These are phyloP conservation scores for Plebejus anna DNA, from an alignment of 2,888 invertebrate genomes.

Conservation along the genomic window DNA sequence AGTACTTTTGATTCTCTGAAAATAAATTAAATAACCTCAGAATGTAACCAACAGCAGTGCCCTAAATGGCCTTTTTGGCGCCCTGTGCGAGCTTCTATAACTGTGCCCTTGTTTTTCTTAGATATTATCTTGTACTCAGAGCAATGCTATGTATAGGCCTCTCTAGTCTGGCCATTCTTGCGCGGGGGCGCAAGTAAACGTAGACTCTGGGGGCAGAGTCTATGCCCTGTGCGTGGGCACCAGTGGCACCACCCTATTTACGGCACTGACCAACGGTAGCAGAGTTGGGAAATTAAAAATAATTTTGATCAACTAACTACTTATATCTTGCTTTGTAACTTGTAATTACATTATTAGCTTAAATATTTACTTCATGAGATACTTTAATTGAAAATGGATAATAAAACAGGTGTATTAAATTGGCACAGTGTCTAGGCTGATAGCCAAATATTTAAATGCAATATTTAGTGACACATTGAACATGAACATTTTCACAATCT, in stretches of 20 bases:
- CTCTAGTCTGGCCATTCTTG: too few species aligned
- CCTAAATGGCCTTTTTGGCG: too few species aligned
- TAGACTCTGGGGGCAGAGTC: too few species aligned
- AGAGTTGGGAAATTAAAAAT: not conserved
- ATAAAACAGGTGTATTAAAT: not conserved
- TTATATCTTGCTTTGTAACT: not conserved
- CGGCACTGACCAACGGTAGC: too few species aligned
- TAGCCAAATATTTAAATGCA: constrained; percentile 1
- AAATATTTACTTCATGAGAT: not conserved
- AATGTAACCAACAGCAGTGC: too few species aligned
- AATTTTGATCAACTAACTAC: not conserved
- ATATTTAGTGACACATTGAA: not conserved
- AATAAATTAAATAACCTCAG: constrained; percentile 27
- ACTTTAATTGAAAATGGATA: constrained; percentile 19
- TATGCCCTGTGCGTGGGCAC: too few species aligned
- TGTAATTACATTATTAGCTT: not conserved
- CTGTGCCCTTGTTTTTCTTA: too few species aligned
- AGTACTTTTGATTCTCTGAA: constrained; percentile 92
- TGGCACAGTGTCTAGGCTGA: not conserved
- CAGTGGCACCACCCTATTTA: too few species aligned
- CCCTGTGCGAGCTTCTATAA: too few species aligned
- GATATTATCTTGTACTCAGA: too few species aligned
- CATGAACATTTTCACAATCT: not conserved
- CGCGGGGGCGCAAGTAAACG: too few species aligned
- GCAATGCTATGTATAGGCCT: too few species aligned